These are phyloP conservation scores for Pipistrellus pipistrellus DNA, from an alignment of 2,797 vertebrate genomes.

Conservation along the genomic window DNA sequence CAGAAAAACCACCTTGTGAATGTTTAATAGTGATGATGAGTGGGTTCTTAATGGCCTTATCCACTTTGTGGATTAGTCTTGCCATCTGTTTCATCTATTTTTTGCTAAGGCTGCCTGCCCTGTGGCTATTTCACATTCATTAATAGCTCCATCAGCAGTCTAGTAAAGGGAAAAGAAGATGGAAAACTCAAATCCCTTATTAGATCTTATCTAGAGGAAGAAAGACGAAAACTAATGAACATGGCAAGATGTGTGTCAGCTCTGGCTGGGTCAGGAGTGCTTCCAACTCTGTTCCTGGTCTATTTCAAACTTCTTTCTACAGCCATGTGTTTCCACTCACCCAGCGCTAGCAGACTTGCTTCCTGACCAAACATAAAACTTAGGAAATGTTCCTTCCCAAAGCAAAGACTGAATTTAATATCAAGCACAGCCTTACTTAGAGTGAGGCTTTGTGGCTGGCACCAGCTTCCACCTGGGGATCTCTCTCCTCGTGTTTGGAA, in stretches of 20 bases:
- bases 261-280: constrained; percentile 52
- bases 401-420: constrained; percentile 8
- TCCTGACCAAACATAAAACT: background rate
- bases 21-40: constrained; percentile 83
- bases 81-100: constrained; percentile 82
- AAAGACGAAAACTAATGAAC: constrained; percentile 80
- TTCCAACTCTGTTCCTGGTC: constrained; percentile 21
- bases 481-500: background rate
- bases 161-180: constrained; percentile 77
- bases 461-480: background rate
- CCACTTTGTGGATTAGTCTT: constrained; percentile 75
- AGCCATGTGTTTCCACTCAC: background rate
- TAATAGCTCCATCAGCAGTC: constrained; percentile 81
- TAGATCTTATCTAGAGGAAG: constrained; percentile 77
- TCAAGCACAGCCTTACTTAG: background rate
- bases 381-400: background rate
- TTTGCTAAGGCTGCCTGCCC: constrained; percentile 76
- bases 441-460: background rate
- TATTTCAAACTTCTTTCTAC: background rate
- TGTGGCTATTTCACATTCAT: constrained; percentile 79
- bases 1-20: constrained; percentile 75
- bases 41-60: constrained; percentile 80
- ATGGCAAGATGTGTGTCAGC: constrained; percentile 60
- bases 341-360: background rate
- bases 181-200: constrained; percentile 80